These are phyloP conservation scores for Drosophila engyochracea DNA, from an alignment of 2,888 invertebrate genomes.

Conservation along the genomic window DNA sequence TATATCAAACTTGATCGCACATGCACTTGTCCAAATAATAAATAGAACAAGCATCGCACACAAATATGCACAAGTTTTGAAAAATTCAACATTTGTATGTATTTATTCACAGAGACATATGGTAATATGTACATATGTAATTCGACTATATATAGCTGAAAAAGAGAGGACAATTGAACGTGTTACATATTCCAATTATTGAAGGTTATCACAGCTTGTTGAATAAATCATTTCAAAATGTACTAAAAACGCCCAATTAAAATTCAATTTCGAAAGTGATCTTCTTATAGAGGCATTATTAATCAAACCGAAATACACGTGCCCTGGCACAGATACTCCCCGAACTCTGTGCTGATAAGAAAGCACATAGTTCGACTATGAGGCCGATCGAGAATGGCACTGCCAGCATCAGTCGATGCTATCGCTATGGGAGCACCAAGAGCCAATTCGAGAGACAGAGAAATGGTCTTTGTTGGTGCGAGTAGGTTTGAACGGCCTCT, in stretches of 20 bases:
- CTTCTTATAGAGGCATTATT: neutral
- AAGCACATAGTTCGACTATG: neutral
- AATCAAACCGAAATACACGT: constrained; percentile 24
- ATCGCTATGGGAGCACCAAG: constrained; percentile 16
- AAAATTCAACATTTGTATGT: constrained; percentile 26
- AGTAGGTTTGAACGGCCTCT: constrained; percentile 1
- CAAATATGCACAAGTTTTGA: constrained; percentile 51
- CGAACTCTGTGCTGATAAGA: constrained; percentile 28
- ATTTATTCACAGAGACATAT: constrained; percentile 23
- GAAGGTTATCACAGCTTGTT: neutral
- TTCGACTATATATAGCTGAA: neutral
- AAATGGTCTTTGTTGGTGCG: neutral
- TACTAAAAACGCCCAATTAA: constrained; percentile 6
- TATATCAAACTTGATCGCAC: constrained; percentile 24
- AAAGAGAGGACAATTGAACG: neutral
- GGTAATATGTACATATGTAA: neutral
- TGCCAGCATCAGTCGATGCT: constrained; percentile 5
- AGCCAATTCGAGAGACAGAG: constrained; percentile 20
- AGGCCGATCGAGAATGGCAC: constrained; percentile 16
- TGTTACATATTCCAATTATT: neutral
- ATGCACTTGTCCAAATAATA: constrained; percentile 78
- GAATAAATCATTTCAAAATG: neutral
- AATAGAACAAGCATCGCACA: constrained; percentile 52
- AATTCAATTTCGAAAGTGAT: neutral
- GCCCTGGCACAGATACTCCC: constrained; percentile 13